phyloP scores from a whole-genome alignment of 2,113 vertebrate genomes.

The Procavia capensis region DNA sequence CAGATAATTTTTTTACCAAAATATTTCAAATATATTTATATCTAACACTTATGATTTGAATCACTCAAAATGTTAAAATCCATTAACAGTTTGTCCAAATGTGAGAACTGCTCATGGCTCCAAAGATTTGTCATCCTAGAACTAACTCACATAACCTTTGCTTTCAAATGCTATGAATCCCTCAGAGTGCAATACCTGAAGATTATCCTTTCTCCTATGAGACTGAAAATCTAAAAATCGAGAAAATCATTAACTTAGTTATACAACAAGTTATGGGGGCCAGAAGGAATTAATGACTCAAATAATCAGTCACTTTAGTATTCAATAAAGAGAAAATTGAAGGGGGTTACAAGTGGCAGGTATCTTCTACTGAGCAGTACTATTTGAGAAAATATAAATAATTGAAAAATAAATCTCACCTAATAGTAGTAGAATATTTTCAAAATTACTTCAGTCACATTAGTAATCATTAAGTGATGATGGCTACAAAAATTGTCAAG shows the following conservation, averaged over 20 bases:
- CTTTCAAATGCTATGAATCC: neutral
- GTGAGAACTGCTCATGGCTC: neutral
- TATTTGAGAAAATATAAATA: neutral
- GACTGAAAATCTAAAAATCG: neutral
- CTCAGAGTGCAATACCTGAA: neutral
- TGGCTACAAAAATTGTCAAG: neutral
- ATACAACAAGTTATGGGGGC: neutral
- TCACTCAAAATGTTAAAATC: neutral
- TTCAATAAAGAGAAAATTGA: neutral
- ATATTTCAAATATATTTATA: constrained; percentile 22
- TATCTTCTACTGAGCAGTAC: neutral
- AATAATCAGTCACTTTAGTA: neutral
- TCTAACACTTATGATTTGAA: neutral
- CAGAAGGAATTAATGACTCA: neutral
- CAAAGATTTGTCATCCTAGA: neutral
- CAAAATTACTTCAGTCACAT: neutral
- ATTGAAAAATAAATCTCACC: neutral
- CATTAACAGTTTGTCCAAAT: neutral
- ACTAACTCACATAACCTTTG: neutral
- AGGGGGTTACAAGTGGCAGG: neutral
- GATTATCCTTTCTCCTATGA: neutral
- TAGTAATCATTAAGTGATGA: neutral
- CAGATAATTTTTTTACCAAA: neutral
- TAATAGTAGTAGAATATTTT: neutral
- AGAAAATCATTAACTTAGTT: neutral